These are phyloP conservation scores for Harpegnathos saltator DNA, from an alignment of 1,140 invertebrate species.

Conservation along the genomic window DNA sequence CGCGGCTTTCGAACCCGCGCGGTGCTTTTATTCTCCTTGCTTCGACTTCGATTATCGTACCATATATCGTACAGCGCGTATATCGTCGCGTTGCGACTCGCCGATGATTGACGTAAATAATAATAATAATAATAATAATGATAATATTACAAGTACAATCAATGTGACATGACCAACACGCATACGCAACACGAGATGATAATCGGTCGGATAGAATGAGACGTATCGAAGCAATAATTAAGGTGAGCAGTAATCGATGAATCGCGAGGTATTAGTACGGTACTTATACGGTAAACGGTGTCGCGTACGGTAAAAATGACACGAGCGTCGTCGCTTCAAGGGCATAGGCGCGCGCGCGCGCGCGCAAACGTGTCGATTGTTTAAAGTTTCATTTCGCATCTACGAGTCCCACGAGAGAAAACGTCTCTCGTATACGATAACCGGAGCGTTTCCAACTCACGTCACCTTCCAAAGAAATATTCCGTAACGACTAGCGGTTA, in stretches of 20 bases:
- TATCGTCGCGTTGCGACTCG: too few relatives aligned
- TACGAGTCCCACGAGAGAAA: neutral
- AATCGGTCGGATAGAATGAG: neutral
- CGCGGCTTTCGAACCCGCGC: too few relatives aligned
- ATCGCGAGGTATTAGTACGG: neutral
- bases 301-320: conserved; percentile 18
- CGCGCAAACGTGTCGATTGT: conserved; percentile 40
- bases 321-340: neutral
- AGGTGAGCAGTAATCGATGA: neutral
- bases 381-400: conserved; percentile 36
- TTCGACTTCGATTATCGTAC: too few relatives aligned
- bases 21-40: too few relatives aligned
- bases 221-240: neutral
- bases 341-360: conserved; percentile 1
- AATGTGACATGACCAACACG: neutral
- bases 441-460: conserved; percentile 20
- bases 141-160: neutral
- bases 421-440: conserved; percentile 44
- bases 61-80: too few relatives aligned
- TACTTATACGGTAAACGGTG: conserved; percentile 8
- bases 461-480: conserved; percentile 61
- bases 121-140: too few relatives aligned
- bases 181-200: neutral
- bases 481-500: conserved; percentile 70
- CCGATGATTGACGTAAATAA: neutral